Base-by-base conservation (phyloP, 2,888 invertebrate genomes). In the Bombyx huttoni region DNA sequence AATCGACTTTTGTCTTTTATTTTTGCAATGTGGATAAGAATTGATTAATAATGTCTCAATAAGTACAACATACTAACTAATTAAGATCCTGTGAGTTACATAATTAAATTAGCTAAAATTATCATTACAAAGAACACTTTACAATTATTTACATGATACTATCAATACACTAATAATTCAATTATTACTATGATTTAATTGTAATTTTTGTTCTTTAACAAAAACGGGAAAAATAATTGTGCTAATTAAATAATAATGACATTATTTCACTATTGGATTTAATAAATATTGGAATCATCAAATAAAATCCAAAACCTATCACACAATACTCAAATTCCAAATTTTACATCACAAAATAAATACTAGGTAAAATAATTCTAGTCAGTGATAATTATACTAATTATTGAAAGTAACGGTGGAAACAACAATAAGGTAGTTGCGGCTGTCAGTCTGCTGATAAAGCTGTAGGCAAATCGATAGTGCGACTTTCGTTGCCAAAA, bases 401-500 rank as follows among this genome's bases (percentile, higher is more conserved):
- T 78, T 84, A 84, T 81, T 85, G 83, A 82, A 81, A 75, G 78
- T 73, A 80, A 82, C 87, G 86, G 87, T 87, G 87, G 87, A 86
- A 80, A 80, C 72, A 78, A 78, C 79, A 75, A 78, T 78, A 82
- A 77, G 73, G 64, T 73, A 70, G 60, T 77, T 75, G 80, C 68
- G 78, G 75, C 80, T 79, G 88, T 89, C 89, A 88, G 85, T 88
- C 88, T 79, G 89, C 90, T 71, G 89, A 87, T 69, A 91, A 89
- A 84, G 91, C 92, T 86, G 93, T 91, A 81, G 96, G 95, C 89
- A 96, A 91, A 89, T 96, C 94, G 74, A 96, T 96, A 73, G 95
- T 96, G 73, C 93, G 94, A 72, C 94, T 94, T 80, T 96, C 96
- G 78, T 96, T 95, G 64, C 96, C 96, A 70, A 96, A 94, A 69